These are phyloP conservation scores for Harpegnathos saltator DNA, from an alignment of 1,140 invertebrate species.

Conservation along the genomic window DNA sequence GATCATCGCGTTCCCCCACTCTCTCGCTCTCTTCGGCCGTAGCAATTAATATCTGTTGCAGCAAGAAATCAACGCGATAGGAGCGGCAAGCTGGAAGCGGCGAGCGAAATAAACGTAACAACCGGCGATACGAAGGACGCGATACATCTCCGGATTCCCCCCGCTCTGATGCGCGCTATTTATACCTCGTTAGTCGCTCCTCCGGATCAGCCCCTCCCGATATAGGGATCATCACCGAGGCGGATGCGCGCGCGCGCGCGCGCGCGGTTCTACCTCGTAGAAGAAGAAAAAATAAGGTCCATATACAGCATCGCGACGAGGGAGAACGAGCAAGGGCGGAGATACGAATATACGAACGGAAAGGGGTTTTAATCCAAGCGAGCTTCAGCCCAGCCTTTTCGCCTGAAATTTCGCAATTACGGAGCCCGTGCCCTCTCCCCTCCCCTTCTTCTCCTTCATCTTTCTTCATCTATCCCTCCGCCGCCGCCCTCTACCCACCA, in stretches of 20 bases:
- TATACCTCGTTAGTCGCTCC: conserved; percentile 58
- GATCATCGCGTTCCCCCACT: conserved; percentile 27
- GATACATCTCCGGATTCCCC: conserved; percentile 49
- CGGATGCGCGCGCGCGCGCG: conserved; percentile 30
- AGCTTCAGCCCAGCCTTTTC: conserved; percentile 28
- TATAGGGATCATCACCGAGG: conserved; percentile 53
- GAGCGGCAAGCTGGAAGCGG: conserved; percentile 31
- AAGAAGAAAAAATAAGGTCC: conserved; percentile 24
- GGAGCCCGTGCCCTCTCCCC: background rate
- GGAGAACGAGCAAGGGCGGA: background rate
- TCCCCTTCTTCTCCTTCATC: background rate
- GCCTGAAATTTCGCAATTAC: conserved; percentile 54
- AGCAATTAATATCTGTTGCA: conserved; percentile 56
- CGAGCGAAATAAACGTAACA: conserved; percentile 58
- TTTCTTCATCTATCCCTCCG: background rate
- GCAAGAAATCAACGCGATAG: conserved; percentile 54
- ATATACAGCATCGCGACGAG: conserved; percentile 26
- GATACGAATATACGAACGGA: conserved; percentile 20
- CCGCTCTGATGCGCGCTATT: conserved; percentile 20
- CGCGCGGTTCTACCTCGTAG: conserved; percentile 38
- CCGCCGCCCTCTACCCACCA: too few relatives aligned
- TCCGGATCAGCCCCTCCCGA: conserved; percentile 45
- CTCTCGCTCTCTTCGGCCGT: background rate
- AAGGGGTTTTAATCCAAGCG: conserved; percentile 54
- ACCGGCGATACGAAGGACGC: conserved; percentile 45